Base-by-base conservation (phyloP, 2,888 invertebrate species). In the Drosophila gaucha region DNA sequence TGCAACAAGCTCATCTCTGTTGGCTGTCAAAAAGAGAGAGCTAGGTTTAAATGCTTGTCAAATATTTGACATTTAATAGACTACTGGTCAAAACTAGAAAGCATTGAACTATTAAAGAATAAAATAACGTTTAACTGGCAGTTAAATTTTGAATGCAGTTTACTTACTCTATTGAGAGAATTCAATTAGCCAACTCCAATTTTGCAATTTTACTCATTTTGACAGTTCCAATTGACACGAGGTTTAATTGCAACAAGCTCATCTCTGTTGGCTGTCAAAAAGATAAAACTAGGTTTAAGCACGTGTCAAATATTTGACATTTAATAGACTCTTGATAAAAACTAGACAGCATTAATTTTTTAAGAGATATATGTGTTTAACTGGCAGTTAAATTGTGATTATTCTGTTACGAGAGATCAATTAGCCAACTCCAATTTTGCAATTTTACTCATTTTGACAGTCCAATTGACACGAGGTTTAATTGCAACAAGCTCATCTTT, bases 131-230 rank as follows among this genome's bases (percentile, higher is more conserved):
- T n/a, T n/a, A n/a, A n/a, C n/a, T n/a, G n/a, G n/a, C n/a, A n/a
- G n/a, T n/a, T n/a, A n/a, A n/a, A n/a, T n/a, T n/a, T n/a, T n/a
- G n/a, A n/a, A n/a, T n/a, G n/a, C n/a, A n/a, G n/a, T n/a, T n/a
- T n/a, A n/a, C n/a, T n/a, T n/a, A n/a, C n/a, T n/a, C n/a, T n/a
- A n/a, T n/a, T n/a, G n/a, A n/a, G n/a, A 18, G 18, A 26, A 14
- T 36, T 39, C 56, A 51, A 64, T 65, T 67, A 59, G 43, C 63
- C 47, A 12, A 12, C 46, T 6, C 31, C 26, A 63, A 44, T 33
- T 47, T n/a, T 14, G n/a, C 14, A 10, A 28, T 28, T 62, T 16
- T 38, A 46, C 31, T 20, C 24, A 20, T n/a, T 24, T 46, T 33
- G 31, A 22, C 31, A 58, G 35, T 28, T 18, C 24, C 14, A 30